Base-by-base conservation (phyloP, 2,888 invertebrate species). In the Amiota minor region DNA sequence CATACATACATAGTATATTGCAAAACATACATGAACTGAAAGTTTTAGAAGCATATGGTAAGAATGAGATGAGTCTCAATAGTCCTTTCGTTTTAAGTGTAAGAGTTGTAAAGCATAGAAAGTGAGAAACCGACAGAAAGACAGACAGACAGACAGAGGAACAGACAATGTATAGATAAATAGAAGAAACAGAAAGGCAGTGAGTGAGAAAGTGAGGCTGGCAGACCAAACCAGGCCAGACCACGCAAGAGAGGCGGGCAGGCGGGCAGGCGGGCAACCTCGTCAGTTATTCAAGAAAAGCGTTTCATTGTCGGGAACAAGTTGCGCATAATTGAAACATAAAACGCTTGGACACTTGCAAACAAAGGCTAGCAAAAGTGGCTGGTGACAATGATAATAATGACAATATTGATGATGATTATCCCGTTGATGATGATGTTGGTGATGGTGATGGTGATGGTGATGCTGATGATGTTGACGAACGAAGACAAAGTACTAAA, bases 271-370 rank as follows among this genome's bases (percentile, higher is more conserved):
- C 70, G 71, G 71, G 71, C 65, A 56, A 46, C 72, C 72, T 72
- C 76, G 61, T 35, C 35, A 35, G 35, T 35, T 35, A 35, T 35
- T 35, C 80, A 80, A 76, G 75, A 77, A 18, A 76, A 76, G 77
- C 78, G 74, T 76, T 71, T 71, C 81, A 80, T 83, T 83, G 82
- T 82, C 82, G 79, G 81, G 79, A 81, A 76, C 83, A 84, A 83
- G 84, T 84, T 83, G 83, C 83, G 83, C 84, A 83, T 83, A 83
- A 83, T 83, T 83, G 83, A 83, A 83, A 83, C 79, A 80, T 80
- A 82, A 84, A 81, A 84, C 83, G 82, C 85, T 84, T 81, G 82
- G 83, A 85, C 80, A 84, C 81, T 82, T 82, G 86, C 84, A 82
- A 86, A 86, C 84, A 83, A 83, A 81, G 84, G 61, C 75, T 64